Conservation (phyloP, 1,140 invertebrate species). For the Zaprionus tsacasi region DNA sequence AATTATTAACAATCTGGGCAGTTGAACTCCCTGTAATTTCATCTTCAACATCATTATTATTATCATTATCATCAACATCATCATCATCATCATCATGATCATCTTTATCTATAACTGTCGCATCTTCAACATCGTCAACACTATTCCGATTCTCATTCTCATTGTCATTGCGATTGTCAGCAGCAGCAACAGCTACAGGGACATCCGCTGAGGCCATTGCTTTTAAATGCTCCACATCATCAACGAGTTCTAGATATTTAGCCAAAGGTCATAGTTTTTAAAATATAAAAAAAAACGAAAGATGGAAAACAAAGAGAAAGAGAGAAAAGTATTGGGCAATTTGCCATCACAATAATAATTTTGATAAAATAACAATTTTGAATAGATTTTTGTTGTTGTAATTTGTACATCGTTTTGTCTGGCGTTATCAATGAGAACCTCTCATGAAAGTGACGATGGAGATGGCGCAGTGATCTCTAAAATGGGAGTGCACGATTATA, state of each 20-base stretch:
- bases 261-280: constrained; percentile 40
- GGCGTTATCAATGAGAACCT: constrained; percentile 42
- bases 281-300: constrained; percentile 48
- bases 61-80: constrained; percentile 27
- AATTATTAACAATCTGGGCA: constrained; percentile 53
- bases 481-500: constrained; percentile 23
- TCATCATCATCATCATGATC: constrained; percentile 19
- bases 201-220: constrained; percentile 58
- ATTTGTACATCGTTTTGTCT: constrained; percentile 26
- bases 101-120: constrained; percentile 36
- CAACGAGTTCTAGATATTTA: constrained; percentile 46
- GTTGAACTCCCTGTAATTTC: constrained; percentile 39
- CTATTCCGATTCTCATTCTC: constrained; percentile 26
- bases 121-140: constrained; percentile 47
- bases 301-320: constrained; percentile 56
- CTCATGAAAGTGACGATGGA: constrained; percentile 35
- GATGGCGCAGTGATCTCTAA: constrained; percentile 35
- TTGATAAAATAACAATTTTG: constrained; percentile 64
- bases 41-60: constrained; percentile 21
- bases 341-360: constrained; percentile 54
- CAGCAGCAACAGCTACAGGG: constrained; percentile 53
- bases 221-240: constrained; percentile 73
- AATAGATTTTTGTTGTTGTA: constrained; percentile 41
- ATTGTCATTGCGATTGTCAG: constrained; percentile 45
- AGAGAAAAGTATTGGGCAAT: constrained; percentile 52